Evolutionary conservation across 2,888 invertebrate genomes (phyloP).

Genomic region (Halictus quadricinctus): DNA sequence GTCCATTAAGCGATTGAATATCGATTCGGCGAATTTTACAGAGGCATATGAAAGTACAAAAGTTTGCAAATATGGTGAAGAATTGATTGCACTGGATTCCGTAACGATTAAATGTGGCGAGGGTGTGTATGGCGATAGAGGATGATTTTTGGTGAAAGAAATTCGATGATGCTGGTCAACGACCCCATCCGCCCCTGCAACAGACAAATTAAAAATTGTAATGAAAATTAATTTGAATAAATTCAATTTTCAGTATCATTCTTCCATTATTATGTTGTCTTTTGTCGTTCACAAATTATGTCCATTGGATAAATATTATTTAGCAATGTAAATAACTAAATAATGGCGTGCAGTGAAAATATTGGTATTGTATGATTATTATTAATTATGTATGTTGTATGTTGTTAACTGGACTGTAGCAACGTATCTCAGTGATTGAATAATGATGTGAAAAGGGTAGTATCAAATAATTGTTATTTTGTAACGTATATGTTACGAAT

Average conservation of each 20-base stretch:
- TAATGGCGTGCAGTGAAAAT: neutral
- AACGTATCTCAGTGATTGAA: too few species aligned
- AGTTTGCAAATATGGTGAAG: neutral
- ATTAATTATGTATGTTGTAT: neutral
- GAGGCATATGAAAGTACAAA: conserved; percentile 23
- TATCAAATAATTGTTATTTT: too few species aligned
- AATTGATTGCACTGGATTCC: neutral
- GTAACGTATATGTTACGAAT: too few species aligned
- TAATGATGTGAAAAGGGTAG: too few species aligned
- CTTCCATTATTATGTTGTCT: neutral
- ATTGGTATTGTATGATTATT: neutral
- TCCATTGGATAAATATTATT: neutral
- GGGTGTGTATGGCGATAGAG: neutral
- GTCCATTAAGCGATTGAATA: conserved; percentile 7
- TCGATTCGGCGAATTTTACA: conserved; percentile 11
- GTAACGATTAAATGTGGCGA: neutral
- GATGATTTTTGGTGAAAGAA: neutral
- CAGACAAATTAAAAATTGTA: conserved; percentile 18
- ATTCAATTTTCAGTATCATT: neutral
- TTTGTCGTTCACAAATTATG: neutral
- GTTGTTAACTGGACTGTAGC: too few species aligned
- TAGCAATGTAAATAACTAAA: neutral
- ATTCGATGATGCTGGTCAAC: conserved; percentile 44
- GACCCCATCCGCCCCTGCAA: conserved; percentile 73
- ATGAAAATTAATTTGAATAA: neutral